Evolutionary conservation across 2,797 vertebrate genomes (phyloP), one percentile per base, ranked within the genome.

Genomic region (Acestrorhynchus altus): DNA sequence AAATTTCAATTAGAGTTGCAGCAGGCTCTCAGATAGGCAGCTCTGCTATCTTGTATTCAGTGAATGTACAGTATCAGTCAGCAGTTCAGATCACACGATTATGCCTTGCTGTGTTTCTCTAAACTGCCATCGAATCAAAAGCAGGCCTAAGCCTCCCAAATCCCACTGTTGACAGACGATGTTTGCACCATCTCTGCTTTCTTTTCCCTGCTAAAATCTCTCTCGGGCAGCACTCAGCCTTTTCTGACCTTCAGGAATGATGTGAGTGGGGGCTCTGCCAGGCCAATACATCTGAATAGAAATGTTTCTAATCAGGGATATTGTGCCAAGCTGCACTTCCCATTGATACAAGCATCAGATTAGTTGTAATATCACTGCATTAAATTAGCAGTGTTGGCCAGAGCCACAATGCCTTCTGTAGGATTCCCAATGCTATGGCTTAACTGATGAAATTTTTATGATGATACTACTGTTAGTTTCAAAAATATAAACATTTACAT

Each of bases 311-410:
- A 22, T 64, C 39, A 1, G 5, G 10, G 57, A 61, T 63, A 66
- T 20, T 28, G 47, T 24, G 16, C 51, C 51, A 40, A 67, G 52
- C 40, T 5, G 69, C 54, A 63, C 46, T 18, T 72, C 57, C 51
- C 13, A 64, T 80, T 80, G 73, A 72, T 66, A 72, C 54, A 77
- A 65, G 51, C 72, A 64, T 42, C 73, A 81, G 64, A 84, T 83
- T 81, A 81, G 69, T 35, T 35, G 6, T 35, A 6, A 35, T 35
- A 35, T 35, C n/a, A n/a, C 72, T 26, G 42, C 56, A 61, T 79
- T 81, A 52, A 42, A 72, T 85, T 74, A 77, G 59, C 67, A 63
- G 24, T 61, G 47, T 65, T 82, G 66, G 70, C 22, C 20, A 39
- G 7, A 77, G 61, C 40, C 69, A 51, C 39, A 60, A 78, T 65